Evolutionary conservation across 2,113 vertebrate genomes (phyloP), one percentile per base, ranked within the genome.

Genomic region (Butorides virescens): DNA sequence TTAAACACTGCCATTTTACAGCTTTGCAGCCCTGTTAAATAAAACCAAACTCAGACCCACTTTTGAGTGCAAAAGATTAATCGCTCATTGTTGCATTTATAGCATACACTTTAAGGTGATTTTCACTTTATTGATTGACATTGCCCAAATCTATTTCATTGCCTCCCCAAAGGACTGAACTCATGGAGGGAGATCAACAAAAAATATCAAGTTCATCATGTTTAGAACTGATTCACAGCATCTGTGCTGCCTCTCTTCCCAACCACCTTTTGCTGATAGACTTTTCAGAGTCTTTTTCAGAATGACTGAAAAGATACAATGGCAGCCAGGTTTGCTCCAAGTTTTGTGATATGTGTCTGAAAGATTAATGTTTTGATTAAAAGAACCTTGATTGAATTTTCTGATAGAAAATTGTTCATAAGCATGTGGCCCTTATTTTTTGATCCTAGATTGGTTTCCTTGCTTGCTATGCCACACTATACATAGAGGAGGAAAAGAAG

Each of bases 291-390:
- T 52, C 6, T 58, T 86, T 96, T 95, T 75, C 94, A 95, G 91
- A 97, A 95, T 70, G 70, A 70, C 94, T 74, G n/a, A 47, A 70
- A 52, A 81, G 90, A 85, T 62, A 63, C 39, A 81, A 49, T 10
- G 17, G 90, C 78, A 94, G 72, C 58, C 82, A 77, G 75, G 34
- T 94, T 96, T 94, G 71, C 94, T 93, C 65, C 71, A 52, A 76
- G 52, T 78, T 97, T 84, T 94, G 81, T 95, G 93, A 90, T 96
- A 79, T 61, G 62, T 92, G 83, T 95, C 97, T 96, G 90, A 97
- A 97, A 98, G 97, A 98, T 97, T 96, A 97, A 97, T 95, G 75
- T 92, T 97, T 91, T 96, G 95, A 98, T 98, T 97, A 97, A 96
- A 96, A 97, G 88, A 97, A 81, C 32, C 36, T 85, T 95, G 95